Conservation (phyloP, 1,140 invertebrate genomes). For the Meteorus sp. region DNA sequence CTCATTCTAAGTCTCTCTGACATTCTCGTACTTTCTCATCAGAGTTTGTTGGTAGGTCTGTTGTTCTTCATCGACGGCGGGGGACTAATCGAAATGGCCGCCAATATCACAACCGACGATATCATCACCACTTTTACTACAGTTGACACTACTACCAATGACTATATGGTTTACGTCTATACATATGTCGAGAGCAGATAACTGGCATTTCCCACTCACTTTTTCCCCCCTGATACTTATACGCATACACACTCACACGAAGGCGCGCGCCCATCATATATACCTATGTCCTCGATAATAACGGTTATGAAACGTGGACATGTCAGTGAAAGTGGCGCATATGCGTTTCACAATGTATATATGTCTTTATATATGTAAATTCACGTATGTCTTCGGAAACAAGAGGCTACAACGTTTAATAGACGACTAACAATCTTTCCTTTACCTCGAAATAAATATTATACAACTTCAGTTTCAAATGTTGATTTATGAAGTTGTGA, state of each 20-base stretch:
- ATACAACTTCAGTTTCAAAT: too few species aligned
- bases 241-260: not conserved
- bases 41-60: too few species aligned
- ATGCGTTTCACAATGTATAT: slow-evolving; percentile 45
- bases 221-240: not conserved
- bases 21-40: too few species aligned
- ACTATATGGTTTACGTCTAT: not conserved
- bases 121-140: not conserved
- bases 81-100: slow-evolving; percentile 35
- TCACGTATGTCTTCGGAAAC: not conserved
- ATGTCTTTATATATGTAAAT: slow-evolving; percentile 24
- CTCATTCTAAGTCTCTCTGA: too few species aligned
- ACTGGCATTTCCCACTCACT: slow-evolving; percentile 36
- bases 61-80: too few species aligned
- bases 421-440: too few species aligned
- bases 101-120: slow-evolving; percentile 1
- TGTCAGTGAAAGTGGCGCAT: slow-evolving; percentile 55
- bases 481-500: too few species aligned
- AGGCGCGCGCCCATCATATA: slow-evolving; percentile 19
- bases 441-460: too few species aligned
- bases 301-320: slow-evolving; percentile 52
- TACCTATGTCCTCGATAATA: slow-evolving; percentile 53
- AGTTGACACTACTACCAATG: not conserved
- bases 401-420: too few species aligned
- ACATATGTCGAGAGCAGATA: slow-evolving; percentile 36